Percentiles rank a stretch among this genome's conserved stretches.
These are phyloP conservation scores for Philonicus albiceps DNA, from an alignment of 2,888 invertebrate genomes.

Conservation along the genomic window DNA sequence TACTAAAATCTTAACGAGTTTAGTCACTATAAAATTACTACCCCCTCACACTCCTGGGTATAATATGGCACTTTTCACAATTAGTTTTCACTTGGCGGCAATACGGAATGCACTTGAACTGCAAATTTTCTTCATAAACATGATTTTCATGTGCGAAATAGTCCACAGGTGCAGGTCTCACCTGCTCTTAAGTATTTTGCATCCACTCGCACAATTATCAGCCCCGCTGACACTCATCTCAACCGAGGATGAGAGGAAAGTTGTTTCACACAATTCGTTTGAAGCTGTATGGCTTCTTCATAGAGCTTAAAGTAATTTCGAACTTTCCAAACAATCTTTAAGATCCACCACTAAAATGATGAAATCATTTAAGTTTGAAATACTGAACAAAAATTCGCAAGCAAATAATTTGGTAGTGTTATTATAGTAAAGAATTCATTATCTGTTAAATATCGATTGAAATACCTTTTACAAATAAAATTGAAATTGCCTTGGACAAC, in stretches of 20 bases:
- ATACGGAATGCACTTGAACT: neutral
- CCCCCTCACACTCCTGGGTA: neutral
- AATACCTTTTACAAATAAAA: too few species aligned
- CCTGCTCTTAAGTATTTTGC: neutral
- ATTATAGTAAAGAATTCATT: too few species aligned
- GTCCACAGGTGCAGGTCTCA: neutral
- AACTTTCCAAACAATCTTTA: neutral
- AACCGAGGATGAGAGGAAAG: neutral
- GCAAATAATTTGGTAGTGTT: neutral
- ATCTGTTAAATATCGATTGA: too few species aligned
- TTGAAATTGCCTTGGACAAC: too few species aligned
- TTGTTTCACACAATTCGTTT: neutral
- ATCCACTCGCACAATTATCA: neutral
- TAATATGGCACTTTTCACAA: neutral
- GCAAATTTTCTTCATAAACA: neutral
- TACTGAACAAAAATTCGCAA: neutral
- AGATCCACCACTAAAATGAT: neutral
- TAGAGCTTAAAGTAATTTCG: neutral
- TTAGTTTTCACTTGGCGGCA: neutral
- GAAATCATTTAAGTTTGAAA: neutral
- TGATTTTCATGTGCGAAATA: neutral
- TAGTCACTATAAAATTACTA: neutral
- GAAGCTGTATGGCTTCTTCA: neutral
- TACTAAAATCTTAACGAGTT: neutral
- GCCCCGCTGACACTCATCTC: neutral